phyloP scores from a whole-genome alignment of 2,797 vertebrate species.

The Spatula versicolor region DNA sequence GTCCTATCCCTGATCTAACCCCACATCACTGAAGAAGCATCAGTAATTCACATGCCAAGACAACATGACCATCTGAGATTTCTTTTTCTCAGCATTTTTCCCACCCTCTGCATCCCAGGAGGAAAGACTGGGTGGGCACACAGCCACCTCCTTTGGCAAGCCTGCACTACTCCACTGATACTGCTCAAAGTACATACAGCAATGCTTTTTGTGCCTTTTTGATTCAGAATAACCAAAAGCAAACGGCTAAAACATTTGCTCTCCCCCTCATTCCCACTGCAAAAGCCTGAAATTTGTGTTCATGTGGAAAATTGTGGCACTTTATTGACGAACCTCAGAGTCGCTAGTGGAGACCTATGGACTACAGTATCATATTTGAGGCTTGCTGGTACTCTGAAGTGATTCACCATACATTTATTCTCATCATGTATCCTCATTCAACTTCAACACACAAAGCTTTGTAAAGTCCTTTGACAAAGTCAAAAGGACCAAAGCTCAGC shows the following conservation, averaged over 20 bases:
- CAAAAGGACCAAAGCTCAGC: background rate
- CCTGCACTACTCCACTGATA: background rate
- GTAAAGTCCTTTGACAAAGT: background rate
- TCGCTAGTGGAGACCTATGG: background rate
- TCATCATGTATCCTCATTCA: background rate
- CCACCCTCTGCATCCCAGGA: background rate
- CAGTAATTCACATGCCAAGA: background rate
- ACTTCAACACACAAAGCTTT: background rate
- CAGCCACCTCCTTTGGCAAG: fast-evolving
- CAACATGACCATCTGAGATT: background rate
- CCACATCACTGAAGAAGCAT: background rate
- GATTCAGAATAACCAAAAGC: background rate
- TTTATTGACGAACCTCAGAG: background rate
- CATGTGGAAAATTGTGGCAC: background rate
- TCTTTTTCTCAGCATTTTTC: background rate
- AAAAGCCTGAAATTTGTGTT: background rate
- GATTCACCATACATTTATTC: background rate
- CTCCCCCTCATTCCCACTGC: background rate
- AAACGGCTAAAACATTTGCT: background rate
- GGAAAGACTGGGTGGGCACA: background rate
- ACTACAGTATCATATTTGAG: background rate
- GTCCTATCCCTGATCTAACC: background rate
- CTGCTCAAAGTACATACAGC: background rate
- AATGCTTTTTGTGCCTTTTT: background rate
- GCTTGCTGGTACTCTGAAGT: background rate